Percentiles rank a stretch among this genome's conserved stretches.
Conservation (phyloP, 2,888 invertebrate species). For the Lithophane leautieri region DNA sequence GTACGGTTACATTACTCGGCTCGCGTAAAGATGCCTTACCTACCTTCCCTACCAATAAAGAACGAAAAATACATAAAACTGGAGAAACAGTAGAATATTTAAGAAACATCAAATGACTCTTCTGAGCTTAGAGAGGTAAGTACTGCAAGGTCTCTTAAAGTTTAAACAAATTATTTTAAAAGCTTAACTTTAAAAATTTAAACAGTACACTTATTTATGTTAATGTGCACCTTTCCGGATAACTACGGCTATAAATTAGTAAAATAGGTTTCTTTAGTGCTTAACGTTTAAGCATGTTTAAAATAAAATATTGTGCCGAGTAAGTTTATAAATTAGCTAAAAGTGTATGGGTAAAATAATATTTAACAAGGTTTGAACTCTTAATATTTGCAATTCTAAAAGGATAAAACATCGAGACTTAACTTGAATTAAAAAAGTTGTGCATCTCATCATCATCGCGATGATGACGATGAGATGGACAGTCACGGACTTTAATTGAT, state of each 20-base stretch:
- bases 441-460: too few relatives aligned
- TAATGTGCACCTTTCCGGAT: slow-evolving; percentile 31
- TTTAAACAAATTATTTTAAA: slow-evolving; percentile 15
- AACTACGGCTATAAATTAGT: slow-evolving; percentile 27
- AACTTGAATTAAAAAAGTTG: too few relatives aligned
- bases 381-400: neutral
- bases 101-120: neutral
- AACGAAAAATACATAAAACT: neutral
- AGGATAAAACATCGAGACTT: too few relatives aligned
- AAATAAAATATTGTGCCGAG: slow-evolving; percentile 18
- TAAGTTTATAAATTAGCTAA: neutral
- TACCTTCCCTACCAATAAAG: too few relatives aligned
- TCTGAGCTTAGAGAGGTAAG: neutral
- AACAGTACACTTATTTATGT: slow-evolving; percentile 26
- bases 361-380: neutral
- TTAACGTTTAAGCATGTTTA: slow-evolving; percentile 6
- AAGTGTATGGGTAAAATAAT: neutral
- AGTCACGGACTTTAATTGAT: too few relatives aligned
- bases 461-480: too few relatives aligned
- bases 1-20: too few relatives aligned
- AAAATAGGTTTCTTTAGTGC: slow-evolving; percentile 33
- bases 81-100: neutral
- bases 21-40: too few relatives aligned
- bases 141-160: neutral
- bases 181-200: neutral